A percentile compares a stretch with the other conserved stretches of the same genome.
Evolutionary conservation across 35 echinoderm and acorn worm species (phyloP).

Genomic region (Acanthaster planci): DNA sequence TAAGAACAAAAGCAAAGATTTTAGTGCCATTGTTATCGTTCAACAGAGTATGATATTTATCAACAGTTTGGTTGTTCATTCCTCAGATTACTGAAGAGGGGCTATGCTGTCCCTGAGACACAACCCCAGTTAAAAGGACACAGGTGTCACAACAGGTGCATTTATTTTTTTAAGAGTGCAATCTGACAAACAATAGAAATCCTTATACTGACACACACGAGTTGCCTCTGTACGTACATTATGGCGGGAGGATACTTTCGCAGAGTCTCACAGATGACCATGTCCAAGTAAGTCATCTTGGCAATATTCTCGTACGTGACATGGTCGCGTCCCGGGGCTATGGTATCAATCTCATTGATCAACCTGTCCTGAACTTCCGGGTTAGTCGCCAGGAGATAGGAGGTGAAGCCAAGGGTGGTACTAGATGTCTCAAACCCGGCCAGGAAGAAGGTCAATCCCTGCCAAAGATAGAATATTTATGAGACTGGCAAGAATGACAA

Average conservation of each 20-base stretch:
- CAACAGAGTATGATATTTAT: no score
- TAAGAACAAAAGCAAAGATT: no score
- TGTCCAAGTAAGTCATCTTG: constrained; percentile 58
- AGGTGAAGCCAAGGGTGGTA: constrained; percentile 16
- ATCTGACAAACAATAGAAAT: no score
- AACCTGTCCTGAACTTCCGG: constrained; percentile 58
- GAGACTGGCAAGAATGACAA: no score
- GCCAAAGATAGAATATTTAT: neutral
- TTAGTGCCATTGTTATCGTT: no score
- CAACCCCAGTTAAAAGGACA: no score
- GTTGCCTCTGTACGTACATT: constrained; percentile 5
- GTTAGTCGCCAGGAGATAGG: constrained; percentile 55
- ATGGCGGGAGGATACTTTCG: constrained; percentile 49
- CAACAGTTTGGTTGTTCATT: no score
- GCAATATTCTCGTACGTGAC: constrained; percentile 32
- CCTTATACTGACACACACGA: no score
- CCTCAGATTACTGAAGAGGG: no score
- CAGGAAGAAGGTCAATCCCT: neutral
- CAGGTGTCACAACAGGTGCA: no score
- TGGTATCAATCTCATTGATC: constrained; percentile 37
- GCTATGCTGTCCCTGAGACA: no score
- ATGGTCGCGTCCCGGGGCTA: constrained; percentile 36
- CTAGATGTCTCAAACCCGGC: constrained; percentile 36
- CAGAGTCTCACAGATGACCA: constrained; percentile 33
- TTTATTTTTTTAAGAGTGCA: no score